These are phyloP conservation scores for Pristis pectinata DNA, from an alignment of 2,797 vertebrate species.

Conservation along the genomic window DNA sequence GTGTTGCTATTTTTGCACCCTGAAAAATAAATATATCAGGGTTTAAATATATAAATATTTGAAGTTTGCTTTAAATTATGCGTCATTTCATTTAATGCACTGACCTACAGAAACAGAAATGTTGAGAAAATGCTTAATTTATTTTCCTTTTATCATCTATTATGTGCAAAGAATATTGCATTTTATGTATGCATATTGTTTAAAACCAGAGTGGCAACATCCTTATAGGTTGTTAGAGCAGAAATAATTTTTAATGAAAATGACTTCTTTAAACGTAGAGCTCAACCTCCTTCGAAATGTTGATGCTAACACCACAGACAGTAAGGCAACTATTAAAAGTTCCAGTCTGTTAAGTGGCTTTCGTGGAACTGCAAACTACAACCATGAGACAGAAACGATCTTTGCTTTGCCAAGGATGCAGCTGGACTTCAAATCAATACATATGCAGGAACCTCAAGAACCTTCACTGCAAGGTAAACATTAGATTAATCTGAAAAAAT, in stretches of 20 bases:
- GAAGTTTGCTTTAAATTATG: background rate
- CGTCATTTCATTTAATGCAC: background rate
- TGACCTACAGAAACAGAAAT: background rate
- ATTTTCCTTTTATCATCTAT: background rate
- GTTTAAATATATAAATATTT: background rate
- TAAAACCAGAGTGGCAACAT: background rate
- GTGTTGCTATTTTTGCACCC: too few species aligned
- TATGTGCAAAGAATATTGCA: background rate
- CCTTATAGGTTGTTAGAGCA: background rate
- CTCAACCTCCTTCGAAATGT: constrained; percentile 88
- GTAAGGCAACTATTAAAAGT: constrained; percentile 76
- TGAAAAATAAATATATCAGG: too few species aligned
- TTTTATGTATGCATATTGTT: background rate
- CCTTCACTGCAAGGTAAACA: constrained; percentile 78
- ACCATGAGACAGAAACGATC: constrained; percentile 96
- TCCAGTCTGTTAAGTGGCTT: constrained; percentile 87
- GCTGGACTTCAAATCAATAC: constrained; percentile 94
- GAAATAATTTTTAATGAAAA: background rate
- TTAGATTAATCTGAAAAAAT: background rate
- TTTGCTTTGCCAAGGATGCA: constrained; percentile 97
- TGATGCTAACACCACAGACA: constrained; percentile 83
- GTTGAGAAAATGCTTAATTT: background rate
- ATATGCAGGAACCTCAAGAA: constrained; percentile 89
- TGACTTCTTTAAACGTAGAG: constrained; percentile 56
- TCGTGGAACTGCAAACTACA: constrained; percentile 85